Evolutionary conservation across 2,113 vertebrate genomes (phyloP), one percentile per base, ranked within the genome.

Genomic region (Myrmecobius fasciatus): DNA sequence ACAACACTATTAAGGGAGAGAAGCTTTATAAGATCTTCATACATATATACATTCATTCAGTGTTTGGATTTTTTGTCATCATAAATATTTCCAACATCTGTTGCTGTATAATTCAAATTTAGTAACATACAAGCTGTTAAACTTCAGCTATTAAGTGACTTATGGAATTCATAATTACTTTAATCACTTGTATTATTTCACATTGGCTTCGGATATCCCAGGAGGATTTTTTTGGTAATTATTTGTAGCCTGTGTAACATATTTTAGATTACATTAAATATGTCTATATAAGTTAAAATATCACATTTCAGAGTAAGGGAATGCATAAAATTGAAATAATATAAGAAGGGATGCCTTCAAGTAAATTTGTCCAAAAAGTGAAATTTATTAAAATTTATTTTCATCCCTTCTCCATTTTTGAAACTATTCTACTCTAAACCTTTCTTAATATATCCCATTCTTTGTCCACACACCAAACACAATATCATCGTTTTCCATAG

Each of bases 161-260:
- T 95, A 53, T 83, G 92, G 92, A 93, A 53, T 67, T 56, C 31
- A 25, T 93, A 95, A 96, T 95, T 96, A 52, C 25, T 93, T 43
- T 91, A 36, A 31, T 2, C 48, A 91, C 60, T 93, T 22, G 7
- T 89, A 93, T 26, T 47, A 91, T 53, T 94, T 95, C 89, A 92
- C 54, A 49, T n/a, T 91, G 25, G 54, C 36, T 93, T 93, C 92
- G 52, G 90, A 88, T 54, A 24, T 93, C 8, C 60, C 43, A 31
- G 28, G 14, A 90, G 60, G 14, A 36, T 67, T 52, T 67, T 75
- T 53, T 92, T 26, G 51, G 1, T 31, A 93, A 10, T 17, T 53
- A 93, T 31, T 28, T 47, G 47, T 89, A 48, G 11, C 3, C 0
- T 8, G 0, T 28, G 3, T 52, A 11, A 17, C 52, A 75, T 52